phyloP scores from a whole-genome alignment of 1,140 invertebrate genomes.

The Tigriopus japonicus region DNA sequence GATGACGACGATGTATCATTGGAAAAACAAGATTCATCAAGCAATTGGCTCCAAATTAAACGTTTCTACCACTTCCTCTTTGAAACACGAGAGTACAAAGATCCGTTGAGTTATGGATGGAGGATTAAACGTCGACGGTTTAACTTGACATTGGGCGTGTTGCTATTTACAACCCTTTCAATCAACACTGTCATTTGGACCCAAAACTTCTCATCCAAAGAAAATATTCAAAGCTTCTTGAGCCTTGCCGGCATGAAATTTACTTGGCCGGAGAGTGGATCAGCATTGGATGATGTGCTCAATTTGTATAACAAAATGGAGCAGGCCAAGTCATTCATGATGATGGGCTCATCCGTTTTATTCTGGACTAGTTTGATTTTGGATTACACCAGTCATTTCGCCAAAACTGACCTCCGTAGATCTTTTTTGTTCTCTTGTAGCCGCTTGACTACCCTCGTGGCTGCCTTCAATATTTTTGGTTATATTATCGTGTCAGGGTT shows the following conservation, averaged over 20 bases:
- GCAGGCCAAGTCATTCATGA: not conserved
- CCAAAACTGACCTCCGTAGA: not conserved
- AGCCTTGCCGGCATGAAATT: not conserved
- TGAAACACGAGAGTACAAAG: not conserved
- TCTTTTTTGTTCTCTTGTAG: not conserved
- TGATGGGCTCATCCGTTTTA: slow-evolving; percentile 4
- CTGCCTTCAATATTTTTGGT: not conserved
- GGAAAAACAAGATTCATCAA: not conserved
- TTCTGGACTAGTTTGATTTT: slow-evolving; percentile 2
- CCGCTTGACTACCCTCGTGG: not conserved
- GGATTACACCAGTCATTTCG: not conserved
- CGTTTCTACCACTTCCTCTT: not conserved
- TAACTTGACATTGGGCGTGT: not conserved
- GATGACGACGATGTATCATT: not conserved
- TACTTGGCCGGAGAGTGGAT: slow-evolving; percentile 4
- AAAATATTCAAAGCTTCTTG: not conserved
- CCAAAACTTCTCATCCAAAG: slow-evolving; percentile 2
- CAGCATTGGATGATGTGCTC: slow-evolving; percentile 1
- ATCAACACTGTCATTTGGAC: not conserved
- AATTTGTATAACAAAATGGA: not conserved
- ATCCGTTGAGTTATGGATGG: slow-evolving; percentile 4
- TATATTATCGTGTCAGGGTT: not conserved
- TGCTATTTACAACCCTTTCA: not conserved
- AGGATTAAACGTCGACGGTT: slow-evolving; percentile 4
- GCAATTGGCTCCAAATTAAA: not conserved